These are phyloP conservation scores for Spizaetus ornatus DNA, from an alignment of 2,113 vertebrate species.

Conservation along the genomic window DNA sequence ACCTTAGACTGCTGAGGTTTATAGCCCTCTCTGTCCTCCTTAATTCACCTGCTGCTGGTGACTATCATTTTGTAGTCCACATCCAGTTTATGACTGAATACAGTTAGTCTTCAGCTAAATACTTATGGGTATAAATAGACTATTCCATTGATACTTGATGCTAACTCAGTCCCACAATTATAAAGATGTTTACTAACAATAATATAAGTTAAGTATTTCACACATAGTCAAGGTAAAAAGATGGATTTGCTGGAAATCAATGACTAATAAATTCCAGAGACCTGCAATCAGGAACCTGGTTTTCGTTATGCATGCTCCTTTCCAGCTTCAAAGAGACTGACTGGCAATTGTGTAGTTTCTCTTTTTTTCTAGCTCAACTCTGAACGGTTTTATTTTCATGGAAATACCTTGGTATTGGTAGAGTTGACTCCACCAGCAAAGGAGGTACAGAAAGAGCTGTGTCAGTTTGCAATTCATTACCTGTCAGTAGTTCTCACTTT, in stretches of 20 bases:
- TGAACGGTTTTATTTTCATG: neutral
- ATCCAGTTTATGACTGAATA: neutral
- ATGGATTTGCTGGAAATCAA: neutral
- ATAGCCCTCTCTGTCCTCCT: neutral
- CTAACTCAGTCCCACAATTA: neutral
- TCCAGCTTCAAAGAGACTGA: neutral
- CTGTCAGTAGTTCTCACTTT: constrained; percentile 1
- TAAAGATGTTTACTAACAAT: neutral
- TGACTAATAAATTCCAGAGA: neutral
- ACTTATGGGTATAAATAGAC: neutral
- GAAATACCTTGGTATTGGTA: neutral
- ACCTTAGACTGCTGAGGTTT: neutral
- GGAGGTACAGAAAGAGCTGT: neutral
- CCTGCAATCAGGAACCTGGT: neutral
- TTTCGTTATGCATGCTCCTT: neutral
- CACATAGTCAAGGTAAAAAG: neutral
- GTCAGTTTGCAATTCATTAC: neutral
- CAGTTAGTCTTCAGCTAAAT: neutral
- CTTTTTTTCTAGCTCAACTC: neutral
- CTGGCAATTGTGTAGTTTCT: neutral
- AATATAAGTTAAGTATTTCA: neutral
- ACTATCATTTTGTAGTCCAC: neutral
- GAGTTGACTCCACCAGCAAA: neutral
- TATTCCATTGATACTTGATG: neutral
- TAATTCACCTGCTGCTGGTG: neutral